These are phyloP conservation scores for Lepidochrysops patricia DNA, from an alignment of 2,888 invertebrate species.

Conservation along the genomic window DNA sequence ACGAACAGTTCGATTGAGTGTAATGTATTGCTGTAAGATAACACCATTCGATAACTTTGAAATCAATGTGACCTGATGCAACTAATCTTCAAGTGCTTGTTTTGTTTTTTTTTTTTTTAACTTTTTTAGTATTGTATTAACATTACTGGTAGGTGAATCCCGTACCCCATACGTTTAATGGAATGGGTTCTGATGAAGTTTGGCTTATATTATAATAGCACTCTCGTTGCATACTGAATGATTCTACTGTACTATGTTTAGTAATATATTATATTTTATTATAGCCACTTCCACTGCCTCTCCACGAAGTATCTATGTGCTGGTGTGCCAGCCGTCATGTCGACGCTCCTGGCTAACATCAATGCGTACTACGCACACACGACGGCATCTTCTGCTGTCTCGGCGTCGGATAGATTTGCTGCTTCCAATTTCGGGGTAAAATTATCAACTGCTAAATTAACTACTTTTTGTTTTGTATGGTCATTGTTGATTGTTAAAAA, in stretches of 20 bases:
- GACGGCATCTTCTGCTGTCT: slow-evolving; percentile 97
- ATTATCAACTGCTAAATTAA: slow-evolving; percentile 23
- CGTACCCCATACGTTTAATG: too few relatives aligned
- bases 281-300: slow-evolving; percentile 98
- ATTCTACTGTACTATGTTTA: too few relatives aligned
- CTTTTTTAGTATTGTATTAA: not conserved
- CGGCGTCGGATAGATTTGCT: slow-evolving; percentile 98
- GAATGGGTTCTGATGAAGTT: too few relatives aligned
- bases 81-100: too few relatives aligned
- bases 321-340: slow-evolving; percentile 99
- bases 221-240: too few relatives aligned
- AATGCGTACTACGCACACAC: slow-evolving; percentile 99
- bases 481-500: too few relatives aligned
- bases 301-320: slow-evolving; percentile 99
- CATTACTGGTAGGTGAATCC: too few relatives aligned
- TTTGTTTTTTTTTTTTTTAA: not conserved
- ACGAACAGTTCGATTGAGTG: not conserved
- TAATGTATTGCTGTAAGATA: not conserved
- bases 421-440: slow-evolving; percentile 99
- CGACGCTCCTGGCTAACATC: slow-evolving; percentile 97
- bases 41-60: not conserved
- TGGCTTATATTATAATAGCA: too few relatives aligned
- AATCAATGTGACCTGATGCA: not conserved
- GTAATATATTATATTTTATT: not conserved
- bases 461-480: not conserved